Evolutionary conservation across 2,888 invertebrate species (phyloP).

Genomic region (Norana najaformis): DNA sequence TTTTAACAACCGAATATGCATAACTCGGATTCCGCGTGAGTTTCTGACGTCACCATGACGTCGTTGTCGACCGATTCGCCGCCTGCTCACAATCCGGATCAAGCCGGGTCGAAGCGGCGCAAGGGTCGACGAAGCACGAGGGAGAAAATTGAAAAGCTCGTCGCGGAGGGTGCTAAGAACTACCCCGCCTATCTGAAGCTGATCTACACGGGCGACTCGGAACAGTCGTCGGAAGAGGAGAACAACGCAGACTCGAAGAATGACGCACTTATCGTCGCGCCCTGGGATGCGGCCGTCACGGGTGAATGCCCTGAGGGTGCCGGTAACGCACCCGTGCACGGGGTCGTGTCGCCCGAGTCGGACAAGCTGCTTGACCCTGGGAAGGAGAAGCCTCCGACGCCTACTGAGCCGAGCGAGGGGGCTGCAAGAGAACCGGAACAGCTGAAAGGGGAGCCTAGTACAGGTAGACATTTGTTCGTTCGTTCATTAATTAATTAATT

Average conservation of each 20-base stretch:
- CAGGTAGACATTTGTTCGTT: background rate
- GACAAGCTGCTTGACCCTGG: slow-evolving; percentile 2
- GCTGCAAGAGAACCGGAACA: background rate
- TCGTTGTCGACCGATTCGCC: background rate
- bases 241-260: background rate
- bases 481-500: background rate
- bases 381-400: slow-evolving; percentile 18
- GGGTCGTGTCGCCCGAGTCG: slow-evolving; percentile 23
- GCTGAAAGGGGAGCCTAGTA: background rate
- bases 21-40: background rate
- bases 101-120: background rate
- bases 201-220: slow-evolving; percentile 46
- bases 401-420: background rate
- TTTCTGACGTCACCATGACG: slow-evolving; percentile 8
- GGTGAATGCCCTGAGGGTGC: background rate
- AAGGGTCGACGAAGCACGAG: slow-evolving; percentile 27
- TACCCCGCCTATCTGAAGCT: slow-evolving; percentile 45
- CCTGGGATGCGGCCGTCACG: background rate
- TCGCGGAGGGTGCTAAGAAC: slow-evolving; percentile 41
- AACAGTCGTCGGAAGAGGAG: slow-evolving; percentile 41
- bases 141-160: slow-evolving; percentile 40
- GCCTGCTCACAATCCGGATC: background rate
- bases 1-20: background rate
- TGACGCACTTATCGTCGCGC: background rate
- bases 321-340: background rate